Evolutionary conservation across 1,140 invertebrate genomes (phyloP).

Genomic region (Charaxes varanes): DNA sequence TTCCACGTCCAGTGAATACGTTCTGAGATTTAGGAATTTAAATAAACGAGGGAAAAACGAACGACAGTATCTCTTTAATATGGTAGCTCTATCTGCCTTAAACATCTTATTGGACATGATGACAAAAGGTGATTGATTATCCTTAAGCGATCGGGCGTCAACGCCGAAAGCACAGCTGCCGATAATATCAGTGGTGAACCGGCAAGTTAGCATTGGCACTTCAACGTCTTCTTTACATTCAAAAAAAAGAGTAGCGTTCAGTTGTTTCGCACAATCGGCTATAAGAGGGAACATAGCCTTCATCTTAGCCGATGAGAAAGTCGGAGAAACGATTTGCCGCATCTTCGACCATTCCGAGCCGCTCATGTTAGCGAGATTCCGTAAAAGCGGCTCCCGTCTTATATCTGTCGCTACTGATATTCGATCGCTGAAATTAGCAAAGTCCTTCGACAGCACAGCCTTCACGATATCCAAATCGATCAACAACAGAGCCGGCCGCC

Average conservation of each 20-base stretch:
- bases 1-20: constrained; percentile 53
- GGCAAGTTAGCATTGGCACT: constrained; percentile 47
- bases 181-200: constrained; percentile 64
- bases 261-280: constrained; percentile 47
- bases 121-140: constrained; percentile 56
- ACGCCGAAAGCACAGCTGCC: constrained; percentile 66
- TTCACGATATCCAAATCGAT: constrained; percentile 68
- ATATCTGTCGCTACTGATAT: constrained; percentile 59
- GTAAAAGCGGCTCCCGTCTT: constrained; percentile 54
- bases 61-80: constrained; percentile 60
- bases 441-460: constrained; percentile 66
- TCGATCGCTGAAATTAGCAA: constrained; percentile 61
- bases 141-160: constrained; percentile 50
- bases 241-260: constrained; percentile 35
- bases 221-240: constrained; percentile 40
- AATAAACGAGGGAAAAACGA: constrained; percentile 57
- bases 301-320: constrained; percentile 71
- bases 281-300: constrained; percentile 69
- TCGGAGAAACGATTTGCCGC: constrained; percentile 57
- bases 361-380: constrained; percentile 64
- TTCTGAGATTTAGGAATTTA: constrained; percentile 55
- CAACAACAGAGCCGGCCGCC: constrained; percentile 59
- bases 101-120: constrained; percentile 65
- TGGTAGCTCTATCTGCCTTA: constrained; percentile 40
- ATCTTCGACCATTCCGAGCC: constrained; percentile 68